Percentiles rank a stretch among this genome's conserved stretches.
Conservation (phyloP, 2,113 vertebrate genomes). For the Scolopax mira region DNA sequence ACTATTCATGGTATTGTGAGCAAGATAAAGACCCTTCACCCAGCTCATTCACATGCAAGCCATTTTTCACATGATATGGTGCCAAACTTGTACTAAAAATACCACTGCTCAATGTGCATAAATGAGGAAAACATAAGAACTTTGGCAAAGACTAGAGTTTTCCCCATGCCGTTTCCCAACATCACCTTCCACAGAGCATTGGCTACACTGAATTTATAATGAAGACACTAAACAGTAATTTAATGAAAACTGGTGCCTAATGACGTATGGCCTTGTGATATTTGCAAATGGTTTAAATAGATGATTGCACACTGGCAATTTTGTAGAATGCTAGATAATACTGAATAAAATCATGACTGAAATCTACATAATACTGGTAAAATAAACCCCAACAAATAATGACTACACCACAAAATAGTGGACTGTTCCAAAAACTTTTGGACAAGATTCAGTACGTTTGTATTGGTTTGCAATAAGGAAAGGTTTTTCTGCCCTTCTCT, state of each 20-base stretch:
- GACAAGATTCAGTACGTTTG: not conserved
- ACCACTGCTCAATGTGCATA: not conserved
- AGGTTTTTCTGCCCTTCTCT: not conserved
- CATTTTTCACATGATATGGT: not conserved
- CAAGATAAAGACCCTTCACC: not conserved
- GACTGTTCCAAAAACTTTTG: not conserved
- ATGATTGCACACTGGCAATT: not conserved
- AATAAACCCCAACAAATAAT: not conserved
- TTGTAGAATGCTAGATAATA: not conserved
- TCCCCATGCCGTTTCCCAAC: not conserved
- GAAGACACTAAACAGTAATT: not conserved
- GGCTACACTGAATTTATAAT: not conserved
- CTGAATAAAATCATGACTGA: not conserved
- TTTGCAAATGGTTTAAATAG: not conserved
- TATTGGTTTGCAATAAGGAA: not conserved
- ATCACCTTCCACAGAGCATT: not conserved
- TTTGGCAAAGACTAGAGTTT: not conserved
- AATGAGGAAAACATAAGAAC: not conserved
- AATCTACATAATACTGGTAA: not conserved
- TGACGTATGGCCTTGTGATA: not conserved
- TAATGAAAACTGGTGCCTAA: not conserved
- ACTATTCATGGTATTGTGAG: not conserved
- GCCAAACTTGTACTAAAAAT: not conserved
- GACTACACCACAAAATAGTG: not conserved
- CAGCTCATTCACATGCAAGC: not conserved